Conservation (phyloP, 35 echinoderm and acorn worm genomes). For the Apostichopus parvimensis region DNA sequence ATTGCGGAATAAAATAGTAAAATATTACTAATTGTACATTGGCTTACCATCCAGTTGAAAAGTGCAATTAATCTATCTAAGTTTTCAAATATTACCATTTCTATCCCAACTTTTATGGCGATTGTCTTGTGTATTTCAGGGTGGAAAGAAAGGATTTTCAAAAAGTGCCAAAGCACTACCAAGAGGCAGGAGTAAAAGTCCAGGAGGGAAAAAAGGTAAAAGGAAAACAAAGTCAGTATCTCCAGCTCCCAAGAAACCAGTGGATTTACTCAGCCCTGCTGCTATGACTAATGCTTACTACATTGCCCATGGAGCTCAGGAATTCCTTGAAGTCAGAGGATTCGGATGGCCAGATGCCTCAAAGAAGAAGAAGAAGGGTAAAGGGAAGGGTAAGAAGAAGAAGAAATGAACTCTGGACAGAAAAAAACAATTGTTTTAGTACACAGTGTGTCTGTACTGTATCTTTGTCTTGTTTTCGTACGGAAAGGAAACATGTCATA, state of each 20-base stretch:
- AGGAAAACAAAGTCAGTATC: constrained; percentile 82
- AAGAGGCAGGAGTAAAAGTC: constrained; percentile 87
- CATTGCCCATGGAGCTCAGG: constrained; percentile 89
- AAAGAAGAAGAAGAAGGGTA: constrained; percentile 86
- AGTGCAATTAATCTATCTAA: background rate
- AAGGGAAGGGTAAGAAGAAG: constrained; percentile 78
- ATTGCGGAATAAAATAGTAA: too few relatives aligned
- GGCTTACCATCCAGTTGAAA: too few relatives aligned
- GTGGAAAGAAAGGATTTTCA: constrained; percentile 87
- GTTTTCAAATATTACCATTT: background rate
- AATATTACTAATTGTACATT: too few relatives aligned
- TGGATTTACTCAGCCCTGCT: constrained; percentile 95
- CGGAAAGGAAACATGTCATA: background rate
- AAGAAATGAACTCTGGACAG: constrained; percentile 66
- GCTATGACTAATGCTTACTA: constrained; percentile 99
- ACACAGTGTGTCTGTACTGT: constrained; percentile 17
- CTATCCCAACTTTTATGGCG: background rate
- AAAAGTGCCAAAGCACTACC: constrained; percentile 95
- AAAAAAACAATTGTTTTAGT: constrained; percentile 18
- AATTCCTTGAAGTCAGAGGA: constrained; percentile 90
- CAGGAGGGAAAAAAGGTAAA: constrained; percentile 70
- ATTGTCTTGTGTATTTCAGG: constrained; percentile 50
- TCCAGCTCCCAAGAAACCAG: constrained; percentile 73
- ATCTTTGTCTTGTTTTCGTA: background rate
- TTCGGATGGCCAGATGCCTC: constrained; percentile 93